phyloP scores from a whole-genome alignment of 2,888 invertebrate genomes.

The Drosophila recens region DNA sequence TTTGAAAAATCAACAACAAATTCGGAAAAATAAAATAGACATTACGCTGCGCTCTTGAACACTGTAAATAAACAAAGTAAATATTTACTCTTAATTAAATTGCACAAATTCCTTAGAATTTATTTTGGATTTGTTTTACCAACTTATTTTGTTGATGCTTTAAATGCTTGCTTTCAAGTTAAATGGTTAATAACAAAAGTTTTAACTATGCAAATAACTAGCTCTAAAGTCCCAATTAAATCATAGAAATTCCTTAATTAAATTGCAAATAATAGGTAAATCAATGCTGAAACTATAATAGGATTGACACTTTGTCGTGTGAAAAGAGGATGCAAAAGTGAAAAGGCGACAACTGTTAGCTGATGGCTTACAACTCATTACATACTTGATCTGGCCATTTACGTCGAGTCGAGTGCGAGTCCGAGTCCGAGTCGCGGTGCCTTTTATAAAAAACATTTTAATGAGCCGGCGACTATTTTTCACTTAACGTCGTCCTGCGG shows the following conservation, averaged over 20 bases:
- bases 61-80: neutral
- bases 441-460: conserved; percentile 46
- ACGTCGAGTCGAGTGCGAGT: neutral
- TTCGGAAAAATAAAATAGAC: neutral
- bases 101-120: neutral
- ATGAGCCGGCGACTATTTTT: conserved; percentile 63
- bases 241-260: neutral
- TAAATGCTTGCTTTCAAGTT: conserved; percentile 11
- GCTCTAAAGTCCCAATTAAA: neutral
- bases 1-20: no score
- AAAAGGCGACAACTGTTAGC: conserved; percentile 45
- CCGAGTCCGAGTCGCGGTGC: neutral
- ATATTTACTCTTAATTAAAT: neutral
- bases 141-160: neutral
- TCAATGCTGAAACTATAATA: neutral
- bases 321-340: neutral
- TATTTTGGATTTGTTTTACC: neutral
- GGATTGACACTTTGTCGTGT: conserved; percentile 4
- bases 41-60: neutral
- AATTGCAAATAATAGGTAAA: neutral
- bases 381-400: conserved; percentile 31
- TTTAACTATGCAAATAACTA: neutral
- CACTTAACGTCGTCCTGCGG: conserved; percentile 50
- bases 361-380: conserved; percentile 58
- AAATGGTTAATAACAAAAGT: neutral